These are phyloP conservation scores for Cepaea nemoralis DNA, from an alignment of 1,140 invertebrate species.

Conservation along the genomic window DNA sequence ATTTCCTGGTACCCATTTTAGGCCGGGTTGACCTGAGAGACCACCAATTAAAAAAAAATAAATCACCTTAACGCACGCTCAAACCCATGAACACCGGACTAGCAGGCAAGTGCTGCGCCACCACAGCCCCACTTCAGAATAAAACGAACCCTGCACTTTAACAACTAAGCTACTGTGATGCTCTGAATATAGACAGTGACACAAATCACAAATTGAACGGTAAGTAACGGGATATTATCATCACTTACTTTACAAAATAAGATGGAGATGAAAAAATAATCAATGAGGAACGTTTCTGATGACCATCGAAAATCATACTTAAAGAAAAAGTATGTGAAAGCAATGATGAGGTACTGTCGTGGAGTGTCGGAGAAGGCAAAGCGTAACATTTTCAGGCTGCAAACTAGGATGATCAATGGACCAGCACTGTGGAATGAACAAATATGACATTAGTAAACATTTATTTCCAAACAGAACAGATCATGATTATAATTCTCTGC, in stretches of 20 bases:
- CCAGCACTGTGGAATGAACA: slow-evolving; percentile 75
- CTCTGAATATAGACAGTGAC: too few species aligned
- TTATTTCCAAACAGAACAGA: too few species aligned
- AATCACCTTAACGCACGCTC: too few species aligned
- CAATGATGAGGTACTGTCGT: slow-evolving; percentile 90
- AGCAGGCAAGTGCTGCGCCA: too few species aligned
- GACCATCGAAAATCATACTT: slow-evolving; percentile 82
- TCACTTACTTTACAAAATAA: slow-evolving; percentile 73
- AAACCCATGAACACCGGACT: too few species aligned
- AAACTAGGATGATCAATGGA: slow-evolving; percentile 87
- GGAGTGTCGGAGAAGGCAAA: slow-evolving; percentile 92
- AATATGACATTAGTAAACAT: not conserved
- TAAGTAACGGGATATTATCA: slow-evolving; percentile 7
- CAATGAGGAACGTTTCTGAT: slow-evolving; percentile 90
- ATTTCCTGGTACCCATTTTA: too few species aligned
- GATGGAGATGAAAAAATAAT: slow-evolving; percentile 92
- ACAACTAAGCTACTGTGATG: too few species aligned
- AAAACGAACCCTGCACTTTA: too few species aligned
- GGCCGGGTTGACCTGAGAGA: too few species aligned
- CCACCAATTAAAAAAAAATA: too few species aligned
- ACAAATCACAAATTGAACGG: not conserved
- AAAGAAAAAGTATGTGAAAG: slow-evolving; percentile 93
- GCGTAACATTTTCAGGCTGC: slow-evolving; percentile 89
- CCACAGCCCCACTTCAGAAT: too few species aligned
- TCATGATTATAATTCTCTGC: too few species aligned